A percentile compares a stretch with the other conserved stretches of the same genome.
Evolutionary conservation across 2,797 vertebrate species (phyloP).

Genomic region (Hapalemur alaotrensis): DNA sequence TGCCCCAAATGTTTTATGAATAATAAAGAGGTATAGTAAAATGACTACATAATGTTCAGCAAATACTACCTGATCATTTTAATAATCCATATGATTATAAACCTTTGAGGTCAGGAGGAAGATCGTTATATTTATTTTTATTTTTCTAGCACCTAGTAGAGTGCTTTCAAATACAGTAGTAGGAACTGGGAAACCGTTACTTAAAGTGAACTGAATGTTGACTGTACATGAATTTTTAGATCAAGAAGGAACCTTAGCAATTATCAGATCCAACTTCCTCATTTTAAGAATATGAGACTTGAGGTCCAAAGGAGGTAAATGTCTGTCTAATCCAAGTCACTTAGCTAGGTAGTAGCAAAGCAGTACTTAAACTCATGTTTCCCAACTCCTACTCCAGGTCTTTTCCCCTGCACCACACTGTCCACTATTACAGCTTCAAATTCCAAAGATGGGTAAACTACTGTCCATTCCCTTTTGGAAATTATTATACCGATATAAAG

Average conservation of each 20-base stretch:
- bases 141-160: background rate
- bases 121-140: background rate
- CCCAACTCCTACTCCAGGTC: background rate
- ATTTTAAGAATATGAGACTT: constrained; percentile 47
- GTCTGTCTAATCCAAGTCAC: background rate
- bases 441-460: background rate
- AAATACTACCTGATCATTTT: background rate
- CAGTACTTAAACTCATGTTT: background rate
- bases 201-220: background rate
- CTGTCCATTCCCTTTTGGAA: background rate
- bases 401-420: background rate
- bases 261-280: constrained; percentile 18
- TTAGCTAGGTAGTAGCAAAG: constrained; percentile 5
- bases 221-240: constrained; percentile 14
- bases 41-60: background rate
- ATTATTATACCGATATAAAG: background rate
- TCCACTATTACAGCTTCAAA: constrained; percentile 20
- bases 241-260: background rate
- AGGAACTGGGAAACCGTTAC: background rate
- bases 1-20: background rate
- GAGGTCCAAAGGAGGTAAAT: background rate
- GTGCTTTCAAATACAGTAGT: background rate
- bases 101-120: constrained; percentile 3
- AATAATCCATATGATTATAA: background rate
- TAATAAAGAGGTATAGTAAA: constrained; percentile 25